Evolutionary conservation across 2,113 vertebrate genomes (phyloP), one percentile per base, ranked within the genome.

Genomic region (Channa maculata): DNA sequence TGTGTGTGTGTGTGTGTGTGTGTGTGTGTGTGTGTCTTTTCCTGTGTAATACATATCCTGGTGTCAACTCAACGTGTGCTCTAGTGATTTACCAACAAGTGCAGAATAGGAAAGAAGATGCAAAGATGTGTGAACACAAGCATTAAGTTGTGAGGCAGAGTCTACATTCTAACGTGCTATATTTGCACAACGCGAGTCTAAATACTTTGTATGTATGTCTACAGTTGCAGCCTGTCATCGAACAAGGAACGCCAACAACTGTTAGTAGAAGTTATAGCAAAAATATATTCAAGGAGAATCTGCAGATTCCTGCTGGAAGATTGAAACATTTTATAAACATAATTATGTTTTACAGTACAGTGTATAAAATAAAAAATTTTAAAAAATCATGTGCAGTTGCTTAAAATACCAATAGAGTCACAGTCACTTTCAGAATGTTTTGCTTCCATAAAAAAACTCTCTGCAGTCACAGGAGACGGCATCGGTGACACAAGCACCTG

Each of bases 21-120:
- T n/a, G 52, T 11, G 15, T 24, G 24, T 24, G 1, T 24, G 24
- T 24, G 24, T 24, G 24, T 24, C 24, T 24, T 24, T 24, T 24
- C 24, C 24, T 24, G 24, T 66, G 68, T 33, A n/a, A 53, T 41
- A 77, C 49, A 46, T 14, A 65, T 24, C 57, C 51, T 24, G 15
- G 51, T 48, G 70, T 50, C 61, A 65, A 45, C 24, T 38, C 38
- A 63, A 65, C 72, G 60, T 70, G 55, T 15, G 49, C 52, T 49
- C 46, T 49, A 49, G 24, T 24, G 24, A 24, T 14, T 14, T 14
- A 49, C 13, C 13, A 49, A 14, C 3, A 5, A 6, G 5, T n/a
- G 24, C 24, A 24, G 5, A 52, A 24, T 33, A 9, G 13, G 13
- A 6, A 46, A 6, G n/a, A n/a, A 49, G 46, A 14, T n/a, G 46